Percentiles rank a stretch among this genome's conserved stretches.
phyloP scores from a whole-genome alignment of 2,888 invertebrate genomes.

The Atethmia centrago region DNA sequence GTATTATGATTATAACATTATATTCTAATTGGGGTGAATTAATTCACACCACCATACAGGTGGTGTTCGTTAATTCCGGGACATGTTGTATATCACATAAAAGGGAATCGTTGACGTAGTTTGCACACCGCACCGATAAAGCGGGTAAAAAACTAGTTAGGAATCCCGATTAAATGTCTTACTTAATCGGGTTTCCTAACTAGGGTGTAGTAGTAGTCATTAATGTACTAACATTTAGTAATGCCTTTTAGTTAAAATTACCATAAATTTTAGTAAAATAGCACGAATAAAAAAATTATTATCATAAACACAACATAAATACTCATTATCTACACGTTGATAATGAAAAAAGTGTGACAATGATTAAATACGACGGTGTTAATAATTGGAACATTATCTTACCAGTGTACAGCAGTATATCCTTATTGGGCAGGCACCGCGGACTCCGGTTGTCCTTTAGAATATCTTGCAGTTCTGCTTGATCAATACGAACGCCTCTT shows the following conservation, averaged over 20 bases:
- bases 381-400: conserved; percentile 31
- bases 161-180: background rate
- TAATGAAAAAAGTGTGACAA: conserved; percentile 6
- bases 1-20: too few species aligned
- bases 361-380: conserved; percentile 7
- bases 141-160: background rate
- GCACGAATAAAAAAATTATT: background rate
- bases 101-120: too few species aligned
- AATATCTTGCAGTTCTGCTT: conserved; percentile 86
- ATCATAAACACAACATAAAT: conserved; percentile 28
- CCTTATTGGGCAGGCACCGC: conserved; percentile 92
- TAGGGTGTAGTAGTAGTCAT: background rate
- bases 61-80: too few species aligned
- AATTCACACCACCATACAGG: too few species aligned
- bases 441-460: conserved; percentile 91
- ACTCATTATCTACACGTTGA: background rate
- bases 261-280: background rate
- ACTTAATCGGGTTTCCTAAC: background rate
- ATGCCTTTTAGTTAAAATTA: background rate
- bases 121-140: background rate
- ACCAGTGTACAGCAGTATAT: conserved; percentile 93
- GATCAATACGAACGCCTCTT: conserved; percentile 90
- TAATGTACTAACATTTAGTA: background rate
- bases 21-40: too few species aligned
- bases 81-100: too few species aligned